Evolutionary conservation across 2,888 invertebrate genomes (phyloP), one percentile per base, ranked within the genome.

Genomic region (Chymomyza amoena): DNA sequence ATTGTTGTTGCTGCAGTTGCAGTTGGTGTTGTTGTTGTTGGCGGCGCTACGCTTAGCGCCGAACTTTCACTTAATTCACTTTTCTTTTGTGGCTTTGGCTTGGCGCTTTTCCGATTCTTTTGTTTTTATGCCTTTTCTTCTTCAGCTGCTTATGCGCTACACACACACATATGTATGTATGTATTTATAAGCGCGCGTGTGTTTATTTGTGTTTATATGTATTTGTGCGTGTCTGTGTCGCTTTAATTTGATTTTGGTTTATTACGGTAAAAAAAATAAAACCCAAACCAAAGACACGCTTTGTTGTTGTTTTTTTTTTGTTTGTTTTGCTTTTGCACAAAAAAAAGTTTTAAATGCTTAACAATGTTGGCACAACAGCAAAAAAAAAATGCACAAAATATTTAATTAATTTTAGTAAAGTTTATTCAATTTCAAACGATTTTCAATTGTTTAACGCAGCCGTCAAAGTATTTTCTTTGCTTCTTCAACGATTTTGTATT

Each of bases 51-150:
- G 78, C 52, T 9, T 10, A 7, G 54, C 80, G 77, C 68, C 68
- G 74, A 74, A 79, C 78, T 78, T 78, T 78, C 78, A 78, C 80
- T 79, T 74, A 74, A 64, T 76, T 45, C 54, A 54, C 54, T 54
- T 54, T 54, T 54, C 20, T 54, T 45, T 54, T 54, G 18, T 54
- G 18, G 16, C 54, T 54, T 20, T 54, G 54, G 54, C 16, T n/a
- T 52, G 54, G 54, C 16, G 16, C 20, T 54, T 54, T 54, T 20
- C 20, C 20, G 54, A 18, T 20, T 54, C 20, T 54, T 18, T 54
- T 54, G 54, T 54, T 54, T 54, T 54, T 54, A 20, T n/a, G 39
- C 39, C 39, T 18, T 18, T 54, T 18, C 54, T n/a, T 18, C 18
- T n/a, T 10, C 39, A 45, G 13, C 39, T 10, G 10, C 13, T 45